Evolutionary conservation across 2,888 invertebrate genomes (phyloP).

Genomic region (Eretmocerus hayati): DNA sequence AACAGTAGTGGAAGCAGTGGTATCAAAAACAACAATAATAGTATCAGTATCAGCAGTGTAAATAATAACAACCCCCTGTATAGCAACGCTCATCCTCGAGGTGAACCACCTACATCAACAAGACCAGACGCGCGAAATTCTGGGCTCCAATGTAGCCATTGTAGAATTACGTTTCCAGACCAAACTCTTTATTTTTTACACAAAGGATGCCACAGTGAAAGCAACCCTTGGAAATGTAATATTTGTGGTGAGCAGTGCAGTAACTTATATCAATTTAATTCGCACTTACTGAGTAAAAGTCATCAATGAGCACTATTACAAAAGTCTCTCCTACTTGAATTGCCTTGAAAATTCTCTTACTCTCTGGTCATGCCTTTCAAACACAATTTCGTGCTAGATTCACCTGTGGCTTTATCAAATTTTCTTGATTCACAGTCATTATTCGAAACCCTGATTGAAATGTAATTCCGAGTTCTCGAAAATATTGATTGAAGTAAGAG

Average conservation of each 20-base stretch:
- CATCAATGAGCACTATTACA: slow-evolving; percentile 55
- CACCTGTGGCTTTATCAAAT: too few species aligned
- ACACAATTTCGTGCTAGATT: too few species aligned
- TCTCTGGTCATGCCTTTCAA: too few species aligned
- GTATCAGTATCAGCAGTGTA: neutral
- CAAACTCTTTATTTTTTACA: slow-evolving; percentile 94
- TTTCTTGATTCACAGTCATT: too few species aligned
- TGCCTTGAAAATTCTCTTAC: too few species aligned
- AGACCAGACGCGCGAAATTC: slow-evolving; percentile 55
- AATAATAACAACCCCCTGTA: neutral
- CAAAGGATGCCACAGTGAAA: slow-evolving; percentile 95
- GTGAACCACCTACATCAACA: slow-evolving; percentile 60
- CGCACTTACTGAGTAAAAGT: slow-evolving; percentile 88
- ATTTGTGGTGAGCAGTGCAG: slow-evolving; percentile 93
- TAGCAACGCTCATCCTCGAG: slow-evolving; percentile 46
- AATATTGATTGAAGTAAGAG: too few species aligned
- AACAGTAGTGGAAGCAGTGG: slow-evolving; percentile 27
- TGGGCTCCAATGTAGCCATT: slow-evolving; percentile 77
- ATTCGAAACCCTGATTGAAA: too few species aligned
- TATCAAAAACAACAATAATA: slow-evolving; percentile 24
- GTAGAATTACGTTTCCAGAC: slow-evolving; percentile 88
- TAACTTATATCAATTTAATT: slow-evolving; percentile 95
- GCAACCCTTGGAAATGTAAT: slow-evolving; percentile 96
- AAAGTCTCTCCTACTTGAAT: too few species aligned
- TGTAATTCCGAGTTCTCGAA: too few species aligned